Conservation (phyloP, 1,140 invertebrate species). For the Papilio aristodemus region DNA sequence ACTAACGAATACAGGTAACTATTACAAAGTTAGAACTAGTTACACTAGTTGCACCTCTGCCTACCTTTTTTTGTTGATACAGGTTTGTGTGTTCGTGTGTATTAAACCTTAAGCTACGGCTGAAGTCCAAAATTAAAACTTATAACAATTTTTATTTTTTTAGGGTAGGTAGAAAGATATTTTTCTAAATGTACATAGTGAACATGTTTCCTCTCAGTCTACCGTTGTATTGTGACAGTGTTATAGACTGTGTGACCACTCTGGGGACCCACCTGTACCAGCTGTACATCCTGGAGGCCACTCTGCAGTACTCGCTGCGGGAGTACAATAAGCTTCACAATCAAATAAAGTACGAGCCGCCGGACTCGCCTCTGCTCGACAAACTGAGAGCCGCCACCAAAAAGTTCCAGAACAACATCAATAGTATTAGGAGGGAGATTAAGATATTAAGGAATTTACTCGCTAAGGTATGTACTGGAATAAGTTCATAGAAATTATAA, state of each 20-base stretch:
- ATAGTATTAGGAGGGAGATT: conserved; percentile 59
- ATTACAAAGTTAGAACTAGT: too few relatives aligned
- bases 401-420: conserved; percentile 58
- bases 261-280: conserved; percentile 70
- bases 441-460: conserved; percentile 55
- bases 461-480: conserved; percentile 51
- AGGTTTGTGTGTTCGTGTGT: too few relatives aligned
- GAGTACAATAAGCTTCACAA: conserved; percentile 58
- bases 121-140: too few relatives aligned
- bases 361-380: conserved; percentile 51
- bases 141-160: too few relatives aligned
- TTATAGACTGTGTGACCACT: conserved; percentile 64
- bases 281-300: conserved; percentile 67
- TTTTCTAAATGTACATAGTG: too few relatives aligned
- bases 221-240: conserved; percentile 52
- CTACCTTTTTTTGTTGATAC: too few relatives aligned
- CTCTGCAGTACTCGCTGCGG: conserved; percentile 60
- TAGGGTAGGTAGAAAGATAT: too few relatives aligned
- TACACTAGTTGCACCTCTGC: too few relatives aligned
- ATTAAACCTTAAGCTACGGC: too few relatives aligned
- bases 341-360: conserved; percentile 64
- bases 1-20: conserved; percentile 54
- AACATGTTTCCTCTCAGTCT: too few relatives aligned
- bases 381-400: conserved; percentile 50
- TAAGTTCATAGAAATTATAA: conserved; percentile 2